Base-by-base conservation (phyloP, 2,797 vertebrate species). In the Meda fulgida region DNA sequence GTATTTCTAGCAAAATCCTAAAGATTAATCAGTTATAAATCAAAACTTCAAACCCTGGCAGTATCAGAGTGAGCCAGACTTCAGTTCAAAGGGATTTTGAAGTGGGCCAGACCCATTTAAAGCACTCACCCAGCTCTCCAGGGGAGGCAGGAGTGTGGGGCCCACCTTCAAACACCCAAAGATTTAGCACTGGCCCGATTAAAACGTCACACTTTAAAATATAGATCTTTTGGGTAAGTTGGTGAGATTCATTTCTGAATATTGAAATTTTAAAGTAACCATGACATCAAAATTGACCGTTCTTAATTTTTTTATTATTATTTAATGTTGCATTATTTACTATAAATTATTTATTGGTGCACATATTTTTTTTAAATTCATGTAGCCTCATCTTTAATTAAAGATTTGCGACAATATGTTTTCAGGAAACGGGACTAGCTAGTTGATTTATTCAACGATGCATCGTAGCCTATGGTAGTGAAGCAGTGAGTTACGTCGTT, bases 51-150 rank as follows among this genome's bases (percentile, higher is more conserved):
- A 90, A 89, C 89, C 89, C 86, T 71, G 48, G 79, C 76, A 87
- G 51, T 93, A 93, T 94, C 92, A 63, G 65, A 78, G 90, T 83
- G 89, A 88, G 92, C 89, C 92, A 94, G 93, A 91, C 91, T 93
- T 93, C 92, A 94, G 92, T 93, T 93, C 92, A 92, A 90, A 91
- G 89, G 86, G 90, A 88, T 89, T 91, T 87, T 84, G 89, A 94
- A 94, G 91, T 92, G 92, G 92, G 93, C 88, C 93, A 92, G 86
- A 78, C 66, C 55, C 85, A 78, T 83, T 83, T 86, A 78, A 84
- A 72, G 67, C 69, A 67, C 46, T 66, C 55, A 81, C 14, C 55
- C 75, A 31, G 38, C 85, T 87, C 81, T 84, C 77, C 55, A 26
- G 71, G 58, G 76, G 40, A 78, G 73, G n/a, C n/a, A 75, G 58